These are phyloP conservation scores for Hemichromis elongatus DNA, from an alignment of 2,113 vertebrate genomes.

Conservation along the genomic window DNA sequence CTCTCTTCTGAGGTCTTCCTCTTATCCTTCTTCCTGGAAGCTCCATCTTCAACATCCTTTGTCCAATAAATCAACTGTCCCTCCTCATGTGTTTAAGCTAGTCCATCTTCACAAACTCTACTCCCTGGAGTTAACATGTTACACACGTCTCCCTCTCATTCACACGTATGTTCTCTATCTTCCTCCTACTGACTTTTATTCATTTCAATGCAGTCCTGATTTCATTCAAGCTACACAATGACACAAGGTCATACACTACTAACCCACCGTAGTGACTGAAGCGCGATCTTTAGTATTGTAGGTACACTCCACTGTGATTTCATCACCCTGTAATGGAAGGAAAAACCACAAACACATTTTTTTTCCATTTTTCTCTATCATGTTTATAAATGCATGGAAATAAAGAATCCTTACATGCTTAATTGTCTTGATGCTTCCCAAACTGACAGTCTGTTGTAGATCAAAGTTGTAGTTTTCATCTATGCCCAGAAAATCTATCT, in stretches of 20 bases:
- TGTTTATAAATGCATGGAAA: not conserved
- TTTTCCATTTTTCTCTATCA: not conserved
- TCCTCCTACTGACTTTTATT: too few species aligned
- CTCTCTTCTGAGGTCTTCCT: not conserved
- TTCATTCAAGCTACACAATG: not conserved
- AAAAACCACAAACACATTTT: not conserved
- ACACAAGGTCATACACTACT: not conserved
- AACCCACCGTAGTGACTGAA: slow-evolving; percentile 36
- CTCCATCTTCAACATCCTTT: not conserved
- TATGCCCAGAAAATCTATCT: slow-evolving; percentile 71
- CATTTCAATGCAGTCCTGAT: not conserved
- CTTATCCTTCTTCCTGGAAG: not conserved
- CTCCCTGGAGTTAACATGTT: too few species aligned
- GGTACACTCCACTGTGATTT: slow-evolving; percentile 68
- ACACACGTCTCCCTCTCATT: too few species aligned
- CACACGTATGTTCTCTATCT: too few species aligned
- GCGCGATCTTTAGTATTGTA: slow-evolving; percentile 56
- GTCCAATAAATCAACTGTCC: not conserved
- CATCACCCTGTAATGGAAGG: slow-evolving; percentile 55
- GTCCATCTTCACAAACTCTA: too few species aligned
- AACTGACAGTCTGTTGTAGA: slow-evolving; percentile 65
- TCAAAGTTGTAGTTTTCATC: slow-evolving; percentile 78
- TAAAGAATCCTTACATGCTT: slow-evolving; percentile 48
- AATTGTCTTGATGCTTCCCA: slow-evolving; percentile 66
- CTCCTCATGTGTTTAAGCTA: too few species aligned